A percentile compares a stretch with the other conserved stretches of the same genome.
phyloP scores from a whole-genome alignment of 1,140 invertebrate species.

The Platyscapa corneri region DNA sequence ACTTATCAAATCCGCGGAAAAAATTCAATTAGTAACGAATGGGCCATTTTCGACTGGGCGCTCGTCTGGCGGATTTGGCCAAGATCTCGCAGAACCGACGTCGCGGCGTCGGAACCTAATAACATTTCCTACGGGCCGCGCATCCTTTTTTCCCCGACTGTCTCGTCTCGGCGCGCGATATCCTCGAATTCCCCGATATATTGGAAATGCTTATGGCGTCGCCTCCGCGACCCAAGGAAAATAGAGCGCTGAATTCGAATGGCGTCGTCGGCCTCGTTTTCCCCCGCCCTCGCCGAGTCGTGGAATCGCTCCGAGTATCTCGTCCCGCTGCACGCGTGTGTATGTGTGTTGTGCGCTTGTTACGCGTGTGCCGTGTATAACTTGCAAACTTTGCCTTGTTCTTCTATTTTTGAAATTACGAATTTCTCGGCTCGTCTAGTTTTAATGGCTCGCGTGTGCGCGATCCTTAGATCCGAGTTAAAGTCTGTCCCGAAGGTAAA shows the following conservation, averaged over 20 bases:
- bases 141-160: slow-evolving; percentile 16
- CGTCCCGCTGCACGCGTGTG: no score
- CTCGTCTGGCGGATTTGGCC: no score
- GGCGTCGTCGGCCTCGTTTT: not conserved
- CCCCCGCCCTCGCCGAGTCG: not conserved
- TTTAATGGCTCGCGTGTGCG: no score
- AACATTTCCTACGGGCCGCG: slow-evolving; percentile 16
- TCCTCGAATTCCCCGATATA: slow-evolving; percentile 8
- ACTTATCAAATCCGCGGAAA: no score
- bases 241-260: not conserved
- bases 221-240: slow-evolving; percentile 5
- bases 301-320: no score
- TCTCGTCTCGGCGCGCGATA: no score
- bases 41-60: no score
- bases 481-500: no score
- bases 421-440: not conserved
- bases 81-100: not conserved
- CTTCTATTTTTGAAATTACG: slow-evolving; percentile 10
- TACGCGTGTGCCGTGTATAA: no score
- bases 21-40: no score
- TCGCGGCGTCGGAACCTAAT: slow-evolving; percentile 20
- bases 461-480: no score
- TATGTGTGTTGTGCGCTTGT: no score
- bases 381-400: not conserved
- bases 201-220: slow-evolving; percentile 39